phyloP scores from a whole-genome alignment of 2,888 invertebrate species.

The Chrysolina americana region DNA sequence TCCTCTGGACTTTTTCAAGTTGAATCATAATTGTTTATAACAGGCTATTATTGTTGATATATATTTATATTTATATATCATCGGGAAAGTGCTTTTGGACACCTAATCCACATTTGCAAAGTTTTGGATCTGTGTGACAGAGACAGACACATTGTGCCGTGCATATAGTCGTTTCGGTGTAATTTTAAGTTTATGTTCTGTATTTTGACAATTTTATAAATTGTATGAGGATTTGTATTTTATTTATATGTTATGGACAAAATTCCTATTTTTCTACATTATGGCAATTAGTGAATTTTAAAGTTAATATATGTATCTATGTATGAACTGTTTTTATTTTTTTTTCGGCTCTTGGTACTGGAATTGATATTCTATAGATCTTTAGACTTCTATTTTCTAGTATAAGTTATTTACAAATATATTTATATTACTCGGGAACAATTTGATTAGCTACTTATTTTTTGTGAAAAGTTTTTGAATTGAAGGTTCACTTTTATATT shows the following conservation, averaged over 20 bases:
- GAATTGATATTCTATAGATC: too few relatives aligned
- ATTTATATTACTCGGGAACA: too few relatives aligned
- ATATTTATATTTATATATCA: neutral
- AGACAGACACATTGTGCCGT: conserved; percentile 39
- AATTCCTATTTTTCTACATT: conserved; percentile 59
- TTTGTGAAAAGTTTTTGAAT: too few relatives aligned
- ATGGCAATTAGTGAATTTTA: conserved; percentile 43
- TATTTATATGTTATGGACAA: conserved; percentile 51
- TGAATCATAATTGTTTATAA: conserved; percentile 1
- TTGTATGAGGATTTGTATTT: conserved; percentile 51
- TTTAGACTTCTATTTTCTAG: too few relatives aligned
- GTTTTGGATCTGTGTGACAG: conserved; percentile 43
- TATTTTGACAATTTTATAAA: conserved; percentile 50
- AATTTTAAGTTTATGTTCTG: conserved; percentile 43
- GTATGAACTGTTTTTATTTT: conserved; percentile 38
- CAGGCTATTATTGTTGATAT: neutral
- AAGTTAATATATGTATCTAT: conserved; percentile 48
- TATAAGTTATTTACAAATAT: too few relatives aligned
- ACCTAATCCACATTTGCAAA: neutral
- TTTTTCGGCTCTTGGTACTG: too few relatives aligned
- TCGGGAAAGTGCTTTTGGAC: conserved; percentile 15
- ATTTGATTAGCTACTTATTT: too few relatives aligned
- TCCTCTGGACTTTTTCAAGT: neutral
- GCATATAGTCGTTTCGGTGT: conserved; percentile 45
- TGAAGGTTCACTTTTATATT: too few relatives aligned